phyloP scores from a whole-genome alignment of 1,140 invertebrate genomes.

The Epicauta chinensis region DNA sequence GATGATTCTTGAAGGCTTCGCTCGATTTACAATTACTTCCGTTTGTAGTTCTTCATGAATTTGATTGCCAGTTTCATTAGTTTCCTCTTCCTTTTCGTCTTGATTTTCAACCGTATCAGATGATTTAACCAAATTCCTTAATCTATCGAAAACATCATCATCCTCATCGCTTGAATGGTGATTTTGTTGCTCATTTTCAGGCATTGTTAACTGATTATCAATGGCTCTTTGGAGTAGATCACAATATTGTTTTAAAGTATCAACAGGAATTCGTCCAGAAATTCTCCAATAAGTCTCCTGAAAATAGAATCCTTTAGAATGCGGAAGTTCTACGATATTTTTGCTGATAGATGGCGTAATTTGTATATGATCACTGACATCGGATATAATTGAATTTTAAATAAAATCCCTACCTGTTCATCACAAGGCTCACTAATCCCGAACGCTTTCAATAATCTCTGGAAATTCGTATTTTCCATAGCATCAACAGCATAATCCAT shows the following conservation, averaged over 20 bases:
- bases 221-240: constrained; percentile 44
- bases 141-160: constrained; percentile 33
- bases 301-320: constrained; percentile 17
- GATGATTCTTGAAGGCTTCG: constrained; percentile 8
- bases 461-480: constrained; percentile 53
- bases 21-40: not conserved
- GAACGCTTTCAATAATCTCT: constrained; percentile 50
- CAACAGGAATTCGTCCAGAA: constrained; percentile 44
- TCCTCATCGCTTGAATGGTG: constrained; percentile 25
- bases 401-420: constrained; percentile 41
- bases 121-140: constrained; percentile 28
- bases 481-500: constrained; percentile 49
- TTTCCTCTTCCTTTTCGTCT: constrained; percentile 1
- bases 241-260: constrained; percentile 44
- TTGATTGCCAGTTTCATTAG: constrained; percentile 1
- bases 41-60: not conserved
- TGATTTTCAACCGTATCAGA: not conserved
- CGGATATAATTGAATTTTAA: not conserved
- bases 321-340: too few species aligned
- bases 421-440: constrained; percentile 53
- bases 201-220: constrained; percentile 39
- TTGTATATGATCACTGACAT: too few species aligned
- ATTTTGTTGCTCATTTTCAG: constrained; percentile 20
- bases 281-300: constrained; percentile 57
- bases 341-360: not conserved